Evolutionary conservation across 2,888 invertebrate genomes (phyloP).

Genomic region (Spilosoma lubricipeda): DNA sequence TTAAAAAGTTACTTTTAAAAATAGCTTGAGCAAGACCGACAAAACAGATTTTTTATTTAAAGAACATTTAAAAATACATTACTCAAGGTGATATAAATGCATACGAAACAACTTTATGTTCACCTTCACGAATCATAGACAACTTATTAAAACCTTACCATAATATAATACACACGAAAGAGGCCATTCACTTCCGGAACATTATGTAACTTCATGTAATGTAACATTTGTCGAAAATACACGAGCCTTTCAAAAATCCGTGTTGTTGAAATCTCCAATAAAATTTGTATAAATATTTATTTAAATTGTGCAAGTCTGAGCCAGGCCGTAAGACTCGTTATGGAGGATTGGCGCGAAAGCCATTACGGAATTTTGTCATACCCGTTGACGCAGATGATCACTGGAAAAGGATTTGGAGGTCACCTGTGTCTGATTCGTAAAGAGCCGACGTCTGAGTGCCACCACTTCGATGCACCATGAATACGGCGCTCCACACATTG

Average conservation of each 20-base stretch:
- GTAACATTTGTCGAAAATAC: neutral
- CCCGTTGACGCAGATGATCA: no score
- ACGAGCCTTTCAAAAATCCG: neutral
- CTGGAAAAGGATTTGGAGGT: no score
- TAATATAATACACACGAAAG: slow-evolving; percentile 3
- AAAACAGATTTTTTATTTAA: neutral
- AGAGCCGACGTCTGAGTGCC: no score
- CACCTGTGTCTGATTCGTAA: no score
- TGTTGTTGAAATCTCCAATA: neutral
- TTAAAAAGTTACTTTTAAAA: neutral
- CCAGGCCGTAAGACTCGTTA: no score
- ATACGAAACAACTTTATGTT: neutral
- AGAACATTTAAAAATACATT: neutral
- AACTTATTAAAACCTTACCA: neutral
- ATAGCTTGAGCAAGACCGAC: no score
- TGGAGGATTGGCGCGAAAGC: no score
- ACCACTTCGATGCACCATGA: no score
- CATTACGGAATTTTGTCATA: no score
- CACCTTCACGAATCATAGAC: slow-evolving; percentile 13
- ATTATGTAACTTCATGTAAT: slow-evolving; percentile 2
- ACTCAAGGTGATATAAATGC: neutral
- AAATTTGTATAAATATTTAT: neutral
- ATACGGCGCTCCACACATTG: no score
- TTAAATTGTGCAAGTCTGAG: neutral
- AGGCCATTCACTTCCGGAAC: slow-evolving; percentile 10